Evolutionary conservation across 1,140 invertebrate species (phyloP).

Genomic region (Pogonomyrmex barbatus): DNA sequence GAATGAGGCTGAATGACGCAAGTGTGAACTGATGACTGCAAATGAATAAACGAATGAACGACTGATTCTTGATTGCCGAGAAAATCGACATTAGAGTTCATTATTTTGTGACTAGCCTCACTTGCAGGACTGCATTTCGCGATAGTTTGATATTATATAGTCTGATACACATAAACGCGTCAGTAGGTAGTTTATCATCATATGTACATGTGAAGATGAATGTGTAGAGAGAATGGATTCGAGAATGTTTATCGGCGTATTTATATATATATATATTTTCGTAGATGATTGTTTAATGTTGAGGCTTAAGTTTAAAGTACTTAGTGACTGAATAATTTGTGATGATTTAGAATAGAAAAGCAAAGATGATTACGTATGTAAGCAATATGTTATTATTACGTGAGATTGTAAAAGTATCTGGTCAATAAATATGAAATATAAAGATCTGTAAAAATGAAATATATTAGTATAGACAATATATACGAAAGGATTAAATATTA

Average conservation of each 20-base stretch:
- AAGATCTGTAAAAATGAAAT: not conserved
- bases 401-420: constrained; percentile 30
- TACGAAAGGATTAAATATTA: not conserved
- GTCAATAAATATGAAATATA: not conserved
- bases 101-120: not conserved
- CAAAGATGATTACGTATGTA: constrained; percentile 1
- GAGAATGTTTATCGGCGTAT: constrained; percentile 6
- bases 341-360: constrained; percentile 33
- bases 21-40: not conserved
- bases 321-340: constrained; percentile 39
- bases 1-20: not conserved
- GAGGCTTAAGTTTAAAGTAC: constrained; percentile 21
- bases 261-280: no score
- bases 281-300: not conserved
- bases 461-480: not conserved
- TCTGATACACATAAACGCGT: constrained; percentile 25
- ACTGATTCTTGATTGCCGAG: not conserved
- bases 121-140: constrained; percentile 29
- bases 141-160: constrained; percentile 54
- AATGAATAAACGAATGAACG: not conserved
- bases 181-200: constrained; percentile 2
- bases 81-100: not conserved
- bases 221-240: not conserved
- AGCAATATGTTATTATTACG: not conserved
- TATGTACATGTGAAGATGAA: not conserved